Evolutionary conservation across 2,888 invertebrate genomes (phyloP), one percentile per base, ranked within the genome.

Genomic region (Reticulitermes lucifugus): DNA sequence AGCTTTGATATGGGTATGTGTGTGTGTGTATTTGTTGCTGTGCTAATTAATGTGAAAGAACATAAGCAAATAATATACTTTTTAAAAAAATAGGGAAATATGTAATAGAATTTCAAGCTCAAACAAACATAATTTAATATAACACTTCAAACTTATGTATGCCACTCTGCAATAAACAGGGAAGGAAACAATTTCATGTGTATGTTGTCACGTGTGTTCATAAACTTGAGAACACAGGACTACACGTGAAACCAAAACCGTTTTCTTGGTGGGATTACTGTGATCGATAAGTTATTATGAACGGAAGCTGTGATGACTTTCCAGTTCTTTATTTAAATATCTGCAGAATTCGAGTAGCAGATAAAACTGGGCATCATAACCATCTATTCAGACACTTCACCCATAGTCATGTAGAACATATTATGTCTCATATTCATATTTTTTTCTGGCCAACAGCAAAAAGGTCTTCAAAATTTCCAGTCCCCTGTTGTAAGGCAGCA

Each of bases 1-100:
- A 92, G 92, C 92, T 91, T 92, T 92, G 92, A 92, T 92, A 92
- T 92, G 92, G 87, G 86, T 86, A 83, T 85, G 86, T 87, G 87
- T 86, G 46, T 46, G 85, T 86, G 85, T 86, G 85, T 84, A 85
- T 86, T 85, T 85, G 83, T 84, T 85, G 65, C 82, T 85, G 83
- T 83, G 85, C 84, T 84, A 86, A 85, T 77, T 84, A 86, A 85
- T 77, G 70, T 70, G 70, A 81, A 81, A n/a, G 81, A 83, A 75
- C 77, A 84, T 73, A 81, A 82, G 85, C 83, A 85, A 85, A 85
- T 70, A 79, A 79, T 85, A 55, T 79, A 35, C 3, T 35, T 35
- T 85, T 59, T 85, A 80, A 84, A 75, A 81, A 84, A 86, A 82
- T 82, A 80, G 77, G 80, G 82, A 84, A 86, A 85, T 85, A 87